These are phyloP conservation scores for Lonchura striata DNA, from an alignment of 2,113 vertebrate genomes.

Conservation along the genomic window DNA sequence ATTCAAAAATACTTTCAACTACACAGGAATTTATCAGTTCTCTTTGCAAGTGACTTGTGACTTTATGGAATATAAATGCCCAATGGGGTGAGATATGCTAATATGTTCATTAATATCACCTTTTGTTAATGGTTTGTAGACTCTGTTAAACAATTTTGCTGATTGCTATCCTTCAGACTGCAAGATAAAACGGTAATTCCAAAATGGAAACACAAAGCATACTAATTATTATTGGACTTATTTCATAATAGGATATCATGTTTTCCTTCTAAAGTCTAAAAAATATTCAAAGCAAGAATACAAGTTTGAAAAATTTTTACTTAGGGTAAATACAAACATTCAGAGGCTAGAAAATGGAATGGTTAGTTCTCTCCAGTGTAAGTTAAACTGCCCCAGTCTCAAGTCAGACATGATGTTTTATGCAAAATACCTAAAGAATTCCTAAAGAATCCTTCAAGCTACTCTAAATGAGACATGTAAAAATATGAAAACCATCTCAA, in stretches of 20 bases:
- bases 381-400: neutral
- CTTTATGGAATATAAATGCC: neutral
- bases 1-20: neutral
- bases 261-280: neutral
- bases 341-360: neutral
- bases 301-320: neutral
- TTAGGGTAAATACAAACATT: neutral
- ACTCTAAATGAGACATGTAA: neutral
- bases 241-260: neutral
- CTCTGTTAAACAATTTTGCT: neutral
- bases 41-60: neutral
- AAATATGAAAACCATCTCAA: neutral
- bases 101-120: neutral
- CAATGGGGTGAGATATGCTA: neutral
- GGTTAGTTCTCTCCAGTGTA: neutral
- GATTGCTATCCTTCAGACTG: neutral
- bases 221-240: neutral
- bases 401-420: neutral
- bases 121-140: neutral
- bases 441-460: neutral
- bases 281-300: neutral
- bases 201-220: neutral
- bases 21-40: neutral
- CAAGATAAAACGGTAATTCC: neutral
- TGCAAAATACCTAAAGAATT: neutral